Base-by-base conservation (phyloP, 92 coral and sea anemone species). In the Meandrina meandrites region DNA sequence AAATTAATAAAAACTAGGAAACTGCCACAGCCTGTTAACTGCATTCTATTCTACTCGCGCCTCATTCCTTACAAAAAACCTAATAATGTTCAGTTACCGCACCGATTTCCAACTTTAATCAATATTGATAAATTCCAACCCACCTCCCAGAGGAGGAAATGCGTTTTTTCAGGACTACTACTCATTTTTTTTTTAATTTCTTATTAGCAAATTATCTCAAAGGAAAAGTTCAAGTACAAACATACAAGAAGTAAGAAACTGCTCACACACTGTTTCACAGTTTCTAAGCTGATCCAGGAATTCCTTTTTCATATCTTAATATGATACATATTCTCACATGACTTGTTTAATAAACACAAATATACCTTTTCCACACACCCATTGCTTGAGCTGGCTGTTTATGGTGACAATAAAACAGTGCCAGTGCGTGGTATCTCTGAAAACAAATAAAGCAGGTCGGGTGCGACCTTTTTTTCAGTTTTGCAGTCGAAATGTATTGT, bases 291-390 rank as follows among this genome's bases (percentile, higher is more conserved):
- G 8, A 21, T 21, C 8, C 67, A 21, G 28, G 67, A 8, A 58
- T 19, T 58, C 4, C 0, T 22, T 58, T 24, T 22, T 58, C 28
- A 19, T 28, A 58, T 56, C 16, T 51, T 51, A 51, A 51, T 51
- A 19, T 18, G 0, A 18, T 57, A 0, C 18, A 57, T 7, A 57
- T 22, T 57, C 64, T 19, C 24, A 19, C 64, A 57, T 6, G 64
- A 22, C 64, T 0, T 19, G 45, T 40, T n/a, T 2, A 40, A 2
- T 40, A 2, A 40, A 40, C 35, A 24, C 71, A 64, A 64, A 4
- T 40, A 37, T 79, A 94, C 98, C 94, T 94, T 88, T 92, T 96
- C 98, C 98, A 96, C 22, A 94, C 89, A 77, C 87, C 96, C 36
- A 96, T 60, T 18, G 98, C 95, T 83, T 93, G 89, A 28, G 82